These are phyloP conservation scores for Synodontis membranacea DNA, from an alignment of 2,113 vertebrate genomes.

Conservation along the genomic window DNA sequence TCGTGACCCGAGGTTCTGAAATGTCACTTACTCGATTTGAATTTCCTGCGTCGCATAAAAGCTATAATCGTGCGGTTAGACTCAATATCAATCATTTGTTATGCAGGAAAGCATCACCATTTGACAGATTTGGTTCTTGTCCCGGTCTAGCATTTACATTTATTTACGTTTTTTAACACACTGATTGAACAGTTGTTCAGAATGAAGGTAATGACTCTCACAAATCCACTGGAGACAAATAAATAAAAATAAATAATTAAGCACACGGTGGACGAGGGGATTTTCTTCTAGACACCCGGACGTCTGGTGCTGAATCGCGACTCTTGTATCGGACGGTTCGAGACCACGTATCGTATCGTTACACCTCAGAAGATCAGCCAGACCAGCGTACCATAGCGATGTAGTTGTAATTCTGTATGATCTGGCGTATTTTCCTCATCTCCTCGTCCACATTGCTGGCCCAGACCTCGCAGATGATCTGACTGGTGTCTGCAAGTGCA, in stretches of 20 bases:
- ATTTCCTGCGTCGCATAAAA: not conserved
- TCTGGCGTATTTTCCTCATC: conserved; percentile 95
- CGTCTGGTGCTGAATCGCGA: not conserved
- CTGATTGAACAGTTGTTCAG: not conserved
- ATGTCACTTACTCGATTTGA: not conserved
- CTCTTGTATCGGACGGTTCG: not conserved
- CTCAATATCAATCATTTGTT: no score
- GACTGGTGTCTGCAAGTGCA: conserved; percentile 93
- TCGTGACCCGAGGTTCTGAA: no score
- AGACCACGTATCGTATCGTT: not conserved
- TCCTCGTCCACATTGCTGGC: conserved; percentile 97
- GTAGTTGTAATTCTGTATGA: conserved; percentile 94
- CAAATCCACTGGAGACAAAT: no score
- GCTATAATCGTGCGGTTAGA: not conserved
- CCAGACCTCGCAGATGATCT: conserved; percentile 99
- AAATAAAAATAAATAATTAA: no score
- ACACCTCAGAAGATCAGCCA: not conserved
- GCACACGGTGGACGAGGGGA: not conserved
- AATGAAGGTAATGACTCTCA: no score
- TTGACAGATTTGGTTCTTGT: no score
- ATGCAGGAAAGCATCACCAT: no score
- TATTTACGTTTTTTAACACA: no score
- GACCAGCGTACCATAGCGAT: conserved; percentile 88
- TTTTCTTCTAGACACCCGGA: not conserved
- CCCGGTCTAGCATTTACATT: no score